Percentiles rank a stretch among this genome's conserved stretches.
phyloP scores from a whole-genome alignment of 92 coral and sea anemone species.

The Palythoa grandis region DNA sequence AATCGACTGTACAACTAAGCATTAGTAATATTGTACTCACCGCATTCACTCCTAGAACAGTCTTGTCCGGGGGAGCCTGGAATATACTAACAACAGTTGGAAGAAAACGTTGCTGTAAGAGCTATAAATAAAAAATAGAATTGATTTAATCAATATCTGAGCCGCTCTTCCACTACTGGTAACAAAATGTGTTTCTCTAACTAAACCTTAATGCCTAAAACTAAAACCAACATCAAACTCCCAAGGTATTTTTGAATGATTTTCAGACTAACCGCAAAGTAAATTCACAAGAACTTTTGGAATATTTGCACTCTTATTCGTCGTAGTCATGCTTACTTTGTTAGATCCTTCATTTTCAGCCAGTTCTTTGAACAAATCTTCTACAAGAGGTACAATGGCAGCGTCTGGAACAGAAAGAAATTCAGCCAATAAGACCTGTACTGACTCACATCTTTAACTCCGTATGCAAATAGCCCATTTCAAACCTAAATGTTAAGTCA shows the following conservation, averaged over 20 bases:
- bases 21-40: slow-evolving; percentile 58
- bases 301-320: not conserved
- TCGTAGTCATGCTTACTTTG: slow-evolving; percentile 55
- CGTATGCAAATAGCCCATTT: too few species aligned
- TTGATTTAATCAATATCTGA: not conserved
- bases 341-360: slow-evolving; percentile 90
- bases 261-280: too few species aligned
- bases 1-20: too few species aligned
- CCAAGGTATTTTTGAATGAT: too few species aligned
- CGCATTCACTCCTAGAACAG: slow-evolving; percentile 86
- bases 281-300: not conserved
- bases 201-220: not conserved
- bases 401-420: slow-evolving; percentile 65
- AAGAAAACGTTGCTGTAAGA: slow-evolving; percentile 89
- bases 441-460: not conserved
- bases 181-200: not conserved
- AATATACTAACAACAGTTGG: slow-evolving; percentile 94
- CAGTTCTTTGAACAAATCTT: slow-evolving; percentile 88
- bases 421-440: not conserved
- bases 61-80: slow-evolving; percentile 94
- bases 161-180: not conserved
- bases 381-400: slow-evolving; percentile 84
- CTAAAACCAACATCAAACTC: too few species aligned
- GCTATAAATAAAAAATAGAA: slow-evolving; percentile 51
- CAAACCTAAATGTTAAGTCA: too few species aligned